Evolutionary conservation across 2,888 invertebrate species (phyloP).

Genomic region (Pachycephus smyrnensis): DNA sequence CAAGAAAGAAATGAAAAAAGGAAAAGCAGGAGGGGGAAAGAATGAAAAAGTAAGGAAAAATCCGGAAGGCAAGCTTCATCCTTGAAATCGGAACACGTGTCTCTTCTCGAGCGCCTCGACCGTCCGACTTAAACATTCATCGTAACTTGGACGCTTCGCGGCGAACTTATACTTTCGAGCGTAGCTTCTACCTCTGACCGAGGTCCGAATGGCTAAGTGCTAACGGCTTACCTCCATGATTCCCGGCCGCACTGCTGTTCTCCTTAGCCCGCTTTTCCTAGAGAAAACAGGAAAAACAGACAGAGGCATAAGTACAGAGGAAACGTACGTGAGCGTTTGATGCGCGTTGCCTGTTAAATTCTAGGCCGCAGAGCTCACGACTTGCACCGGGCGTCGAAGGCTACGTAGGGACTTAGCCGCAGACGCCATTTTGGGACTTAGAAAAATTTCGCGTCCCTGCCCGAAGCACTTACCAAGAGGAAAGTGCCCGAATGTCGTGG

Average conservation of each 20-base stretch:
- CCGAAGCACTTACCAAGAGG: conserved; percentile 69
- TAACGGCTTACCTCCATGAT: conserved; percentile 62
- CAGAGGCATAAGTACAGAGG: not conserved
- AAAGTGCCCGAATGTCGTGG: conserved; percentile 54
- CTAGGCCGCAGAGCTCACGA: not conserved
- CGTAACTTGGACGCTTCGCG: no score
- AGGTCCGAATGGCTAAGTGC: not conserved
- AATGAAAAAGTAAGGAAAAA: no score
- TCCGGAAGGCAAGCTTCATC: no score
- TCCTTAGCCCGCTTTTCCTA: conserved; percentile 66
- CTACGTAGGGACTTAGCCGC: conserved; percentile 74
- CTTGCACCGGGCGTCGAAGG: conserved; percentile 5
- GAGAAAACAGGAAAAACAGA: conserved; percentile 36
- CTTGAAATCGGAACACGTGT: not conserved
- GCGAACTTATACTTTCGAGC: not conserved
- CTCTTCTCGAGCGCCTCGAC: not conserved
- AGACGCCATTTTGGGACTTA: conserved; percentile 93
- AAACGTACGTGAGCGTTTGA: no score
- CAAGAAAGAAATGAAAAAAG: no score
- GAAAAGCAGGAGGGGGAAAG: no score
- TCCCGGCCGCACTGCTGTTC: conserved; percentile 61
- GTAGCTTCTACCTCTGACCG: not conserved
- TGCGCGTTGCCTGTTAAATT: not conserved
- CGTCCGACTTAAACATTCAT: not conserved
- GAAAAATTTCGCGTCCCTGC: conserved; percentile 73